Evolutionary conservation across 2,888 invertebrate genomes (phyloP), one percentile per base, ranked within the genome.

Genomic region (Agrochola macilenta): DNA sequence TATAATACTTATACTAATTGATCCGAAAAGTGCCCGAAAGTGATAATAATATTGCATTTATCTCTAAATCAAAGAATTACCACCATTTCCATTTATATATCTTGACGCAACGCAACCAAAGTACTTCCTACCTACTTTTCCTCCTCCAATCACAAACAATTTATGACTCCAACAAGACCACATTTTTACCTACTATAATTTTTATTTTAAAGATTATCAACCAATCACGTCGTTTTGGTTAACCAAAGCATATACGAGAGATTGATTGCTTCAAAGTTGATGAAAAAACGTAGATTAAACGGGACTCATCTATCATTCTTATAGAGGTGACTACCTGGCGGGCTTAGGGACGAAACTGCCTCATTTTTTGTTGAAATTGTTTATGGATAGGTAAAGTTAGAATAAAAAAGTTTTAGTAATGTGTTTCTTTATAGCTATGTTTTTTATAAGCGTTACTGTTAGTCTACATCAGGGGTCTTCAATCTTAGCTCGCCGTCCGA

Each of bases 301-400:
- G 81, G 3, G 17, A 35, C 30, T 61, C 81, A 81, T 88, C 76
- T 79, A 87, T 88, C 88, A 88, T 85, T 73, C 60, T 80, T 64
- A 68, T 77, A 26, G 2, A 72, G 26, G 61, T 30, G 54, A 64
- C 52, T 75, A 82, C 60, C 79, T 66, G 61, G 12, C 23, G 12
- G 63, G 46, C 35, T 58, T 17, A 5, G 35, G 39, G 49, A 43
- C 11, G 39, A 72, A 72, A 84, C 61, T 72, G 60, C 60, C 64
- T 61, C 39, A 68, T 70, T 70, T 72, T 83, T 74, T 26, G 8
- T 14, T 1, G 60, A 43, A 58, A 54, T 23, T 61, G 26, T 46
- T 43, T 49, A 35, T 52, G 23, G 17, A 23, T 11, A 35, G 8
- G 20, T 65, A 39, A n/a, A 46, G 35, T 65, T 26, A 14, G n/a